Evolutionary conservation across 37 sponge, comb jelly and placozoan species (phyloP).

Genomic region (Halichondria panicea): DNA sequence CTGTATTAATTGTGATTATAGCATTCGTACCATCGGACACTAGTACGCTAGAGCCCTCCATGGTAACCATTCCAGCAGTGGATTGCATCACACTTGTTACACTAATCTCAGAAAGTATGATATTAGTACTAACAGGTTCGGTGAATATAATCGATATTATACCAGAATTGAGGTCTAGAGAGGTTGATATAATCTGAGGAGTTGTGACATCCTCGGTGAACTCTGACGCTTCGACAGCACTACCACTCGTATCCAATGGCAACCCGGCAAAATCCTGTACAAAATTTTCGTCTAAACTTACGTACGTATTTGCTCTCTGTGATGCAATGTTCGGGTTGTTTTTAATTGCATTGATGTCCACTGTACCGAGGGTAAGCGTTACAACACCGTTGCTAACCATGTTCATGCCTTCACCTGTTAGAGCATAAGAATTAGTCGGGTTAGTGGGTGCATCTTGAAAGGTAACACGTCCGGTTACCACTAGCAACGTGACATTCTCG

Average conservation of each 20-base stretch:
- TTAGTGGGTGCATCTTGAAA: constrained; percentile 8
- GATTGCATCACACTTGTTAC: no score
- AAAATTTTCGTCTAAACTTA: no score
- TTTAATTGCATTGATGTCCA: constrained; percentile 18
- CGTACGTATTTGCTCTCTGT: constrained; percentile 8
- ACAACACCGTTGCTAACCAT: background rate
- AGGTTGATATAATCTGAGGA: constrained; percentile 17
- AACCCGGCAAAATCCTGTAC: no score
- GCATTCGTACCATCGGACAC: no score
- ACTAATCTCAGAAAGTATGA: no score
- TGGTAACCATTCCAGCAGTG: no score
- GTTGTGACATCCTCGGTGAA: constrained; percentile 37
- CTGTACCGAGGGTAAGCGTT: background rate
- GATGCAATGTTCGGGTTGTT: constrained; percentile 14
- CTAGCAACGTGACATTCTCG: background rate
- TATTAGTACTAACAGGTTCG: constrained; percentile 36
- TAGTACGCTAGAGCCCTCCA: no score
- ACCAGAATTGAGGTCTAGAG: constrained; percentile 40
- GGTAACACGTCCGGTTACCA: constrained; percentile 6
- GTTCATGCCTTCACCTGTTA: constrained; percentile 5
- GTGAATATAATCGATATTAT: constrained; percentile 32
- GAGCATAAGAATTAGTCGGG: constrained; percentile 9
- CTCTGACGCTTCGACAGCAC: background rate
- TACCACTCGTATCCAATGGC: no score
- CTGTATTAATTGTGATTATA: no score